Conservation (phyloP, 2,113 vertebrate genomes). For the Formicarius rufipectus region DNA sequence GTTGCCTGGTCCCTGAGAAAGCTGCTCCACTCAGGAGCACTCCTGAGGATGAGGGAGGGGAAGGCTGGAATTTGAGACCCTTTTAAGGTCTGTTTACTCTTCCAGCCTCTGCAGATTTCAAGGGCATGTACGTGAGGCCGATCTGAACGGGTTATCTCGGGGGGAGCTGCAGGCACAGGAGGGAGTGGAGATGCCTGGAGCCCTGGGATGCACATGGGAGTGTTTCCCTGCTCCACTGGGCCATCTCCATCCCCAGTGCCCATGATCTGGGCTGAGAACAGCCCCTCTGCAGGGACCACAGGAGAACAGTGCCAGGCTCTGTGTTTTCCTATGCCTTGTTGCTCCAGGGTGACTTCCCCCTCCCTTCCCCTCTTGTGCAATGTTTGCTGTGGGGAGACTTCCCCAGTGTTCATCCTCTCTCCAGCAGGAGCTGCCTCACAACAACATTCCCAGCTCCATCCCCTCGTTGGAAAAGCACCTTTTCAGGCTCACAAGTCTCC, state of each 20-base stretch:
- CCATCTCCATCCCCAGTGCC: accelerated
- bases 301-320: not conserved
- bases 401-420: not conserved
- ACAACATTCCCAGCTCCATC: not conserved
- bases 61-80: slow-evolving; percentile 16
- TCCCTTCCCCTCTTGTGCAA: not conserved
- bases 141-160: not conserved
- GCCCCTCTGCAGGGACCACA: not conserved
- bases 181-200: not conserved
- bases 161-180: not conserved
- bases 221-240: not conserved
- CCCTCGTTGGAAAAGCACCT: not conserved
- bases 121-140: not conserved
- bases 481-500: not conserved
- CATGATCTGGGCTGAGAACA: accelerated
- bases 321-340: not conserved
- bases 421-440: not conserved
- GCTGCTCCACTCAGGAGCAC: not conserved
- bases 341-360: not conserved
- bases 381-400: not conserved
- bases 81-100: slow-evolving; percentile 38
- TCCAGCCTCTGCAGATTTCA: not conserved
- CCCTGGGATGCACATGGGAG: not conserved
- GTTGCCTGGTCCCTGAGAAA: not conserved
- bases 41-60: not conserved